A percentile compares a stretch with the other conserved stretches of the same genome.
Conservation (phyloP, 1,140 invertebrate species). For the Piezodorus guildinii region DNA sequence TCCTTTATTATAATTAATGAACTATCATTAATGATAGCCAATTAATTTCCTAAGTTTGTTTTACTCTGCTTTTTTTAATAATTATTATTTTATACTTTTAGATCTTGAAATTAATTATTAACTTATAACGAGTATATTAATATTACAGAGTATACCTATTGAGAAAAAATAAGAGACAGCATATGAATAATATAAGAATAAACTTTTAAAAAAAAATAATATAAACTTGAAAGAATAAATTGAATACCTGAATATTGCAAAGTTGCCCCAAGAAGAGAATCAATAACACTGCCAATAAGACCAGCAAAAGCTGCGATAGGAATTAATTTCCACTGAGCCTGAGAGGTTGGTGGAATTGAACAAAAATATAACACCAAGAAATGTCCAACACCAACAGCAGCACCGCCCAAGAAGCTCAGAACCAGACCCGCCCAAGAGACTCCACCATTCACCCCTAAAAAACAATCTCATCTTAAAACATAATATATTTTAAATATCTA, state of each 20-base stretch:
- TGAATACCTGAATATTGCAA: slow-evolving; percentile 70
- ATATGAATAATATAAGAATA: too few relatives aligned
- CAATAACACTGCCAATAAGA: slow-evolving; percentile 66
- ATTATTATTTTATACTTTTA: too few relatives aligned
- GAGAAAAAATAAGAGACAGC: too few relatives aligned
- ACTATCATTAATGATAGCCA: too few relatives aligned
- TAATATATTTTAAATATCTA: neutral
- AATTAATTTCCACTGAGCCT: slow-evolving; percentile 73
- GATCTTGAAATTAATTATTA: too few relatives aligned
- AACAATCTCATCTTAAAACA: slow-evolving; percentile 25
- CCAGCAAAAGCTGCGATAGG: slow-evolving; percentile 57
- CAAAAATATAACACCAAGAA: slow-evolving; percentile 55
- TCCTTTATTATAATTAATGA: too few relatives aligned
- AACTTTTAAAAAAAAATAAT: too few relatives aligned
- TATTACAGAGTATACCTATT: too few relatives aligned
- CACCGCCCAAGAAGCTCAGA: slow-evolving; percentile 60
- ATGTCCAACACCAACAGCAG: slow-evolving; percentile 58
- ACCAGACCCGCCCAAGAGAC: slow-evolving; percentile 58
- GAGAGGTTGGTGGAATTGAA: slow-evolving; percentile 45
- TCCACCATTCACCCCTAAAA: slow-evolving; percentile 69
- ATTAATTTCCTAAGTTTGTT: too few relatives aligned
- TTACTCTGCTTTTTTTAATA: too few relatives aligned
- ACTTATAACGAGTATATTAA: too few relatives aligned
- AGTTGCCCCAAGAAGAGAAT: slow-evolving; percentile 74
- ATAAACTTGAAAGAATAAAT: too few relatives aligned